These are phyloP conservation scores for Actias luna DNA, from an alignment of 2,888 invertebrate species.

Conservation along the genomic window DNA sequence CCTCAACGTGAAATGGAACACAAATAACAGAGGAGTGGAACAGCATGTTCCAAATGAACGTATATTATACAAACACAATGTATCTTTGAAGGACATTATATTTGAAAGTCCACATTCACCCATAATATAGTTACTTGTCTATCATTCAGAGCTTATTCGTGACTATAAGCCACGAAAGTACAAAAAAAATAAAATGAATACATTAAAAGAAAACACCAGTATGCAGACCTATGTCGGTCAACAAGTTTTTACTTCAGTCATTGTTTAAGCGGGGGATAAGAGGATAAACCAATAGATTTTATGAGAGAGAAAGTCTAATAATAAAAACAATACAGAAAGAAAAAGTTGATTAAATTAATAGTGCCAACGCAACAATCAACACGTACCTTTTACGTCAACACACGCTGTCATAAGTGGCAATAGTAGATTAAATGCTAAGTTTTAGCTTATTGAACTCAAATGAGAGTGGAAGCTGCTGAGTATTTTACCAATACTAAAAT, in stretches of 20 bases:
- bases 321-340: too few relatives aligned
- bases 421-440: not conserved
- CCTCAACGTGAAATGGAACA: slow-evolving; percentile 32
- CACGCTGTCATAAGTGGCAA: not conserved
- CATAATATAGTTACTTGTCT: not conserved
- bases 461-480: not conserved
- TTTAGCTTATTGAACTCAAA: not conserved
- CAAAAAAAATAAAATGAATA: not conserved
- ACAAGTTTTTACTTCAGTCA: not conserved
- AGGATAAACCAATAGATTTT: not conserved
- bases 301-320: too few relatives aligned
- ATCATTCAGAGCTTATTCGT: not conserved
- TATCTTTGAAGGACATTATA: slow-evolving; percentile 22
- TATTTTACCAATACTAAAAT: not conserved
- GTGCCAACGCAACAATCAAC: not conserved
- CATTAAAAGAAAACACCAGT: not conserved
- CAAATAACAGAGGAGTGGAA: slow-evolving; percentile 36
- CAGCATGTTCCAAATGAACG: slow-evolving; percentile 36
- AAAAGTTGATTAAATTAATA: not conserved
- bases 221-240: not conserved
- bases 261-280: not conserved
- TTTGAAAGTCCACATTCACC: slow-evolving; percentile 15
- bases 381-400: not conserved
- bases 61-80: slow-evolving; percentile 20
- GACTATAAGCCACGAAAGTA: not conserved